These are phyloP conservation scores for Clavelina lepadiformis DNA, from an alignment of 23 tunicate genomes.

Conservation along the genomic window DNA sequence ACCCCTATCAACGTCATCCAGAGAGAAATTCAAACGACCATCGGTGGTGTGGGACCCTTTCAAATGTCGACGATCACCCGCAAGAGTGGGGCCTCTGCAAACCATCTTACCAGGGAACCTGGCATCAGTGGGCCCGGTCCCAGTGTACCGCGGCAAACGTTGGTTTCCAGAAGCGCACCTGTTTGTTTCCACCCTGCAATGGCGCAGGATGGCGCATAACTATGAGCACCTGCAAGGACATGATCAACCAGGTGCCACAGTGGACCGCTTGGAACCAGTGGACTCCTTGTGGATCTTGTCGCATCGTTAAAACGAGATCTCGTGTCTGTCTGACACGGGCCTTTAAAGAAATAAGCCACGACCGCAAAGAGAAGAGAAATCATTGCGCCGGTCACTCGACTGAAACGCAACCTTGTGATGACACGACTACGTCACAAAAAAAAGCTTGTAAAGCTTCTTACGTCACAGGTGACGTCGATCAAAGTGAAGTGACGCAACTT, in stretches of 20 bases:
- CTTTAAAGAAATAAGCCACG: not conserved
- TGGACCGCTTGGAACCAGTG: constrained; percentile 15
- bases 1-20: not conserved
- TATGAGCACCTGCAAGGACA: not conserved
- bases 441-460: too few relatives aligned
- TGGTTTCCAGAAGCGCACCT: constrained; percentile 1
- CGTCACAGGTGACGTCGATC: too few relatives aligned
- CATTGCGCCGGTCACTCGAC: not conserved
- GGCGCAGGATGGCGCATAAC: constrained; percentile 2
- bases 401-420: not conserved
- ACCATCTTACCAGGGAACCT: not conserved
- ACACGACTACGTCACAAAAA: not conserved
- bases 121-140: constrained; percentile 5
- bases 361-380: not conserved
- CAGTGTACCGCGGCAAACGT: constrained; percentile 7
- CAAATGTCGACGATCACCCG: not conserved
- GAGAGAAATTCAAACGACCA: not conserved
- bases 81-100: constrained; percentile 21
- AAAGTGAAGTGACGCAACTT: too few relatives aligned
- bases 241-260: not conserved
- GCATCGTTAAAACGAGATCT: not conserved
- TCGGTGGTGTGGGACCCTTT: constrained; percentile 10
- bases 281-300: constrained; percentile 8
- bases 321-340: constrained; percentile 1
- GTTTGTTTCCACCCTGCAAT: constrained; percentile 11